Percentiles rank a stretch among this genome's conserved stretches.
Evolutionary conservation across 1,140 invertebrate genomes (phyloP).

Genomic region (Diorhabda sublineata): DNA sequence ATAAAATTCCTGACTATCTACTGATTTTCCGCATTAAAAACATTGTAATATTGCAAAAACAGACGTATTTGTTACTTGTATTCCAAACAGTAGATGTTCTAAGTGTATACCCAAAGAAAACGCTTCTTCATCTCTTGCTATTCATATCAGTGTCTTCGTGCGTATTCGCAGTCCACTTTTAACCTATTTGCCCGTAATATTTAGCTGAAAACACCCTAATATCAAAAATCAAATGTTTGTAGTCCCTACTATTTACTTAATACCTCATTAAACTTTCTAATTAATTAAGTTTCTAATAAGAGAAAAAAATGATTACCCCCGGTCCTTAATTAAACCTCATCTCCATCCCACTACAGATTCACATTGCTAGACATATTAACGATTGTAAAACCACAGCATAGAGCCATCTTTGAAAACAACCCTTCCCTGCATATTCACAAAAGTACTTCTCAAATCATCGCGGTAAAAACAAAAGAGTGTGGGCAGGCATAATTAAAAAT

Average conservation of each 20-base stretch:
- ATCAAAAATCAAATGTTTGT: not conserved
- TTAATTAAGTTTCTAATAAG: not conserved
- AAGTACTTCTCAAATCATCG: slow-evolving; percentile 37
- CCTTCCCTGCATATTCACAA: slow-evolving; percentile 10
- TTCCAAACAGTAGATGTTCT: too few species aligned
- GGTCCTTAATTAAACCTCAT: too few species aligned
- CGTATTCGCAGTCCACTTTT: too few species aligned
- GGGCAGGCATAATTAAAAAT: slow-evolving; percentile 47
- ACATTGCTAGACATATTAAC: not conserved
- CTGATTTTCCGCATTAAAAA: too few species aligned
- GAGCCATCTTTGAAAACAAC: slow-evolving; percentile 21
- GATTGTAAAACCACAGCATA: slow-evolving; percentile 13
- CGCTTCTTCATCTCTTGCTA: too few species aligned
- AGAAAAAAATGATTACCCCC: not conserved
- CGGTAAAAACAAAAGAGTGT: slow-evolving; percentile 43
- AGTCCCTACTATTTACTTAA: not conserved
- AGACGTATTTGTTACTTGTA: too few species aligned
- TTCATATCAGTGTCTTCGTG: too few species aligned
- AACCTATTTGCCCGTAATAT: too few species aligned
- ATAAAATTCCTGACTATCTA: too few species aligned
- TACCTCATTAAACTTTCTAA: not conserved
- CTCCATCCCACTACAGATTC: not conserved
- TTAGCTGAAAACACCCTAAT: too few species aligned
- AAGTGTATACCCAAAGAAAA: too few species aligned
- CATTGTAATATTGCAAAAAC: too few species aligned